Evolutionary conservation across 2,797 vertebrate species (phyloP), one percentile per base, ranked within the genome.

Genomic region (Falco concolor): DNA sequence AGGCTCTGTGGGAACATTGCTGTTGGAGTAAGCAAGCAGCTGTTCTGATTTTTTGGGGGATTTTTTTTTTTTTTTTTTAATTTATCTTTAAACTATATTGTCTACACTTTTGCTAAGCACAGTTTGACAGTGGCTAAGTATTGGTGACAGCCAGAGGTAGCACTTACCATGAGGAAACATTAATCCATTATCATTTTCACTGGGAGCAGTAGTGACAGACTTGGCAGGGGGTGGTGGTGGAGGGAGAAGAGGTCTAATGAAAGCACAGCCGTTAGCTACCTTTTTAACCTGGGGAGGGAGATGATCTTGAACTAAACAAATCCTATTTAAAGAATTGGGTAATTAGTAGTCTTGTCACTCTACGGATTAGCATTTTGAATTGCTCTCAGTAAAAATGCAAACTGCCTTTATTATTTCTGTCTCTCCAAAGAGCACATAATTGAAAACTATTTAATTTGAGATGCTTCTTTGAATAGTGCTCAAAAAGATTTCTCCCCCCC

Each of bases 331-430:
- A 93, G 84, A 78, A 24, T 1, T 22, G 40, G n/a, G 13, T 69
- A 81, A 88, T 94, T 69, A 73, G 34, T 82, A 87, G 78, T 92
- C 68, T 63, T 92, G 52, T 87, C 82, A 42, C 25, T 81, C n/a
- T 42, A 13, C 34, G 72, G 50, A 75, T 79, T 75, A 91, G 49
- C 76, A 76, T 91, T 94, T 87, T 85, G 50, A 86, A 67, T 86
- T 0, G 5, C 86, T 93, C 87, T 94, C 50, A 65, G 52, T 85
- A 90, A 83, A 94, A 92, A 91, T 83, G 45, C 49, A 61, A 83
- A 67, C n/a, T 69, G 28, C 63, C 76, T 84, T 69, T 78, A 52
- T 75, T 9, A 65, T 84, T 87, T 89, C 45, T 17, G 24, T 69
- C 56, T 84, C 87, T 75, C 45, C 45, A 60, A 57, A 87, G 77